Conservation (phyloP, 2,888 invertebrate species). For the Punctoribates punctum region DNA sequence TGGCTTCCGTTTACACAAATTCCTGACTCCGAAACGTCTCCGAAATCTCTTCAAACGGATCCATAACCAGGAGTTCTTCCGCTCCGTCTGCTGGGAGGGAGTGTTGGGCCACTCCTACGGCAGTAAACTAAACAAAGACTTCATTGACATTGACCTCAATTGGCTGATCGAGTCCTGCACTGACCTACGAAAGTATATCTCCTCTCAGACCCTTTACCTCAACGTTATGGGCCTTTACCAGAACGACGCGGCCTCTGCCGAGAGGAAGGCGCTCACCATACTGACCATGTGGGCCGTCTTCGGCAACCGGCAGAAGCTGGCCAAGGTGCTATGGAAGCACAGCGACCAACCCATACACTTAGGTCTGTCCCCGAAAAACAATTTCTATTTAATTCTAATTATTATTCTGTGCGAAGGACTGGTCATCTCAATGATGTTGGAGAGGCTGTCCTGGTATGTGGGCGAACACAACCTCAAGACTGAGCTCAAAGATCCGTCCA, state of each 20-base stretch:
- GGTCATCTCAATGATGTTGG: conserved; percentile 49
- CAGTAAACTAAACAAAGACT: conserved; percentile 47
- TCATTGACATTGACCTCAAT: conserved; percentile 49
- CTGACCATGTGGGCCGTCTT: conserved; percentile 50
- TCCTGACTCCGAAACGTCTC: conserved; percentile 50
- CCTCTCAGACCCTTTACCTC: conserved; percentile 52
- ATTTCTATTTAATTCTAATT: not conserved
- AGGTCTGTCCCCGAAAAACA: conserved; percentile 30
- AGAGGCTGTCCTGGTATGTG: conserved; percentile 47
- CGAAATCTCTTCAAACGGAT: conserved; percentile 51
- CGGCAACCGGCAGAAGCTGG: conserved; percentile 48
- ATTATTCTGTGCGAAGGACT: conserved; percentile 39
- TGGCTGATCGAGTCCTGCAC: conserved; percentile 51
- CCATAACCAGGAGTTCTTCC: conserved; percentile 53
- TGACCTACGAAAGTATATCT: conserved; percentile 52
- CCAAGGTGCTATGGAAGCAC: conserved; percentile 50
- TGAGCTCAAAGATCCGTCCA: conserved; percentile 49
- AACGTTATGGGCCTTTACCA: conserved; percentile 50
- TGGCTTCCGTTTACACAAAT: conserved; percentile 54
- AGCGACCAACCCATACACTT: conserved; percentile 50
- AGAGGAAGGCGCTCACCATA: conserved; percentile 49
- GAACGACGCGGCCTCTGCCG: conserved; percentile 48
- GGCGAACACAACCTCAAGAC: conserved; percentile 48
- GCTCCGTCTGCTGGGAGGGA: conserved; percentile 52
- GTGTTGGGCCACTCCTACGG: conserved; percentile 51